phyloP scores from a whole-genome alignment of 2,888 invertebrate genomes.

The Eurytoma adleriae region DNA sequence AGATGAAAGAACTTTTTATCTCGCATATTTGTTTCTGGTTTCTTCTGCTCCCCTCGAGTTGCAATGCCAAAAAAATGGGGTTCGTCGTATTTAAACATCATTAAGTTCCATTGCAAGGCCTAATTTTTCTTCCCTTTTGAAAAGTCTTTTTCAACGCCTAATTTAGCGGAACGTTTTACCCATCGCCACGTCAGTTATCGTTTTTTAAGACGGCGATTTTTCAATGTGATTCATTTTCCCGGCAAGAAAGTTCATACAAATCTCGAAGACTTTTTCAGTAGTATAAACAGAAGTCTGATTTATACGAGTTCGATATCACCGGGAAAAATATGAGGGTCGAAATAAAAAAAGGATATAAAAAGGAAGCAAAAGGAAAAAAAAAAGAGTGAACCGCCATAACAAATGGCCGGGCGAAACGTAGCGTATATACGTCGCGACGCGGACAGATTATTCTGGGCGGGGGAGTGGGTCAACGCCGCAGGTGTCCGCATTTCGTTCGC shows the following conservation, averaged over 20 bases:
- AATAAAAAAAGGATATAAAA: conserved; percentile 22
- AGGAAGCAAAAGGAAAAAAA: background rate
- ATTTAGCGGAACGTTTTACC: too few relatives aligned
- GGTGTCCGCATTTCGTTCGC: conserved; percentile 32
- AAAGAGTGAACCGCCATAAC: conserved; percentile 13
- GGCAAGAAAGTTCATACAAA: background rate
- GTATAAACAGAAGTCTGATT: conserved; percentile 20
- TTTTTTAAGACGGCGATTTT: too few relatives aligned
- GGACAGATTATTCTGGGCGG: conserved; percentile 30
- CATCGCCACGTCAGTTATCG: too few relatives aligned
- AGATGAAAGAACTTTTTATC: too few relatives aligned
- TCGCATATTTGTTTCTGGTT: too few relatives aligned
- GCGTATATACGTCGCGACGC: conserved; percentile 4
- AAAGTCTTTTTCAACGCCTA: too few relatives aligned
- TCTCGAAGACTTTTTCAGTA: conserved; percentile 26
- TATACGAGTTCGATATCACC: conserved; percentile 25
- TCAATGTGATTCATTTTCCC: conserved; percentile 2
- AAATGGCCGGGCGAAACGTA: conserved; percentile 42
- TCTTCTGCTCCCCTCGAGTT: too few relatives aligned
- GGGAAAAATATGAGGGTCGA: conserved; percentile 20
- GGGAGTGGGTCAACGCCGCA: conserved; percentile 17
- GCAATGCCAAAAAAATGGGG: too few relatives aligned
- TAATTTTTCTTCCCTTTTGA: too few relatives aligned
- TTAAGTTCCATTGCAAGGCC: too few relatives aligned
- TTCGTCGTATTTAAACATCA: too few relatives aligned